Percentiles rank a stretch among this genome's conserved stretches.
These are phyloP conservation scores for Salarias fasciatus DNA, from an alignment of 2,797 vertebrate genomes.

Conservation along the genomic window DNA sequence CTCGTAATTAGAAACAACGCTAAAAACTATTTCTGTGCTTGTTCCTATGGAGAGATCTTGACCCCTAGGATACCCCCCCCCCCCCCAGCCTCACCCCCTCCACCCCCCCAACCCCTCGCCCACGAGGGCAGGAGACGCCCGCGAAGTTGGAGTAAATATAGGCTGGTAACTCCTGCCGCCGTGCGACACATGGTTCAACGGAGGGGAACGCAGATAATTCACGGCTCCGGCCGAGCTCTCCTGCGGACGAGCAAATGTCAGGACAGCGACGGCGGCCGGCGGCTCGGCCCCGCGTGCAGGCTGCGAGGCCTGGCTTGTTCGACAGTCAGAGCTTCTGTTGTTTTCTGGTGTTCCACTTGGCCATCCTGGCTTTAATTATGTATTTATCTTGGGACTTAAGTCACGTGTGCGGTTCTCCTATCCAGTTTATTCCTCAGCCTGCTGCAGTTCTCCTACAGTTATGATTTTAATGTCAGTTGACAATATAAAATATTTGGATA, in stretches of 20 bases:
- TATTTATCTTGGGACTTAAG: not conserved
- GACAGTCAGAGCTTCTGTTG: conserved; percentile 21
- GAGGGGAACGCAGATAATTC: conserved; percentile 63
- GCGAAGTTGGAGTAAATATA: conserved; percentile 82
- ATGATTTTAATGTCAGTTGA: too few species aligned
- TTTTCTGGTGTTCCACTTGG: not conserved
- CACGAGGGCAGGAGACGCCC: conserved; percentile 63
- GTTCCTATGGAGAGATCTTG: conserved; percentile 87
- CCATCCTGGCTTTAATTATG: not conserved
- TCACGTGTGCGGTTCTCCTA: not conserved
- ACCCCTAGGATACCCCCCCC: conserved; percentile 67
- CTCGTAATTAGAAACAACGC: conserved; percentile 92
- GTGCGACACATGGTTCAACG: conserved; percentile 70
- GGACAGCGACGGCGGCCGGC: conserved; percentile 32
- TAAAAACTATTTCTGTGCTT: conserved; percentile 86
- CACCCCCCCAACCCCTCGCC: conserved; percentile 59
- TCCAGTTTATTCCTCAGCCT: conserved; percentile 15
- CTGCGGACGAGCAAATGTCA: conserved; percentile 60
- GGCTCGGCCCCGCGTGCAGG: conserved; percentile 34
- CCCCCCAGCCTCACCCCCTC: conserved; percentile 49
- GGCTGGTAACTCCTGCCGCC: conserved; percentile 70
- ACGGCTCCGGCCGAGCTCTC: conserved; percentile 53
- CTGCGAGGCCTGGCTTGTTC: conserved; percentile 32
- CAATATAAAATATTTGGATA: too few species aligned
- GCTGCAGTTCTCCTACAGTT: conserved; percentile 16